Evolutionary conservation across 2,888 invertebrate genomes (phyloP).

Genomic region (Agapostemon virescens): DNA sequence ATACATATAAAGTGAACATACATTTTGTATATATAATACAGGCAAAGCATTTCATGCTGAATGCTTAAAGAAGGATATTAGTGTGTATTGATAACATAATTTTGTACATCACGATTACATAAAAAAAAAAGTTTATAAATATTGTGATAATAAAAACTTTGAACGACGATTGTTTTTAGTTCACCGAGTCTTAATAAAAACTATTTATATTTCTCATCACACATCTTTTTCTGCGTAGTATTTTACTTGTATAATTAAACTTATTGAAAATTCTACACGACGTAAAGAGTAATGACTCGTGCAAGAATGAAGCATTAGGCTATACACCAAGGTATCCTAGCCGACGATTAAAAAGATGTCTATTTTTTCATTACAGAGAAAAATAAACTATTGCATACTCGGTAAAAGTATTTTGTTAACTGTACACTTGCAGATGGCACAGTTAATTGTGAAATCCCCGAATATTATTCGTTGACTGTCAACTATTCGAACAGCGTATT

Average conservation of each 20-base stretch:
- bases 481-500: conserved; percentile 14
- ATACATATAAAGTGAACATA: conserved; percentile 41
- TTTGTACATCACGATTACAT: conserved; percentile 38
- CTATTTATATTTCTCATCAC: conserved; percentile 37
- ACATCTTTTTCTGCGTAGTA: conserved; percentile 21
- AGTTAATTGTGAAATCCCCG: background rate
- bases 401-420: background rate
- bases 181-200: conserved; percentile 36
- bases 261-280: conserved; percentile 13
- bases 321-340: background rate
- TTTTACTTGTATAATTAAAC: background rate
- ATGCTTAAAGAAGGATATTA: conserved; percentile 21
- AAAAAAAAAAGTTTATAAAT: conserved; percentile 49
- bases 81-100: conserved; percentile 21
- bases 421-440: background rate
- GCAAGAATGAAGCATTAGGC: conserved; percentile 20
- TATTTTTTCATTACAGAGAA: background rate
- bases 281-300: conserved; percentile 13
- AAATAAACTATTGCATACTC: background rate
- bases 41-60: conserved; percentile 22
- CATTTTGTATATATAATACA: conserved; percentile 50
- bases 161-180: conserved; percentile 30
- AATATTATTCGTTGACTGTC: conserved; percentile 15
- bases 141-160: conserved; percentile 47
- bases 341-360: background rate